A percentile compares a stretch with the other conserved stretches of the same genome.
These are phyloP conservation scores for Clarias fuscus DNA, from an alignment of 2,797 vertebrate species.

Conservation along the genomic window DNA sequence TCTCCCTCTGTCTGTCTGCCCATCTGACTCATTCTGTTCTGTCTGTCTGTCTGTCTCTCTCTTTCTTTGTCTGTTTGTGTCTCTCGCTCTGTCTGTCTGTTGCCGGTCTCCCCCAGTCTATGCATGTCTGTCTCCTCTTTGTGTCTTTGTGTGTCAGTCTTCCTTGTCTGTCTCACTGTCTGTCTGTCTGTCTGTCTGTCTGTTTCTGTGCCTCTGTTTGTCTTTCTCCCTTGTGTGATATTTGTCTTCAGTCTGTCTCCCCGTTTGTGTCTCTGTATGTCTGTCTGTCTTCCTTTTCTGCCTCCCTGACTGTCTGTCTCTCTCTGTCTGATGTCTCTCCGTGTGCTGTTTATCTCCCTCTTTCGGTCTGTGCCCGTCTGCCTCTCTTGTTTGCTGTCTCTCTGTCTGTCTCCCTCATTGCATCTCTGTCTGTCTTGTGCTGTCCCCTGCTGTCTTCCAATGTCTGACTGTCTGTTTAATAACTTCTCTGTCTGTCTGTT, in stretches of 20 bases:
- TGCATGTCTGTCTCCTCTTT: background rate
- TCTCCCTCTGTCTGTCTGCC: background rate
- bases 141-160: background rate
- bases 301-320: background rate
- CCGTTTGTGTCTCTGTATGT: background rate
- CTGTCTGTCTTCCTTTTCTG: background rate
- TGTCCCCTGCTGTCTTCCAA: no score
- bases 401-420: background rate
- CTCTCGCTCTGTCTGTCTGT: background rate
- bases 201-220: no score
- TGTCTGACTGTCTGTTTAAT: no score
- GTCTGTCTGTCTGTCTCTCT: background rate
- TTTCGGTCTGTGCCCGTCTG: background rate
- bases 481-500: no score
- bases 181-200: background rate
- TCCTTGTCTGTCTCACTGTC: background rate
- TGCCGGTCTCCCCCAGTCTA: background rate
- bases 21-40: background rate
- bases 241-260: background rate
- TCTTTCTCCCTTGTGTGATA: conserved; percentile 47
- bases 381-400: background rate
- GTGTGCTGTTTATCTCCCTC: background rate
- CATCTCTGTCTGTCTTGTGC: no score
- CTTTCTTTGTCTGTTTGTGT: background rate
- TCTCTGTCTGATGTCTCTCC: background rate